Base-by-base conservation (phyloP, 2,888 invertebrate species). In the Phortica okadai region DNA sequence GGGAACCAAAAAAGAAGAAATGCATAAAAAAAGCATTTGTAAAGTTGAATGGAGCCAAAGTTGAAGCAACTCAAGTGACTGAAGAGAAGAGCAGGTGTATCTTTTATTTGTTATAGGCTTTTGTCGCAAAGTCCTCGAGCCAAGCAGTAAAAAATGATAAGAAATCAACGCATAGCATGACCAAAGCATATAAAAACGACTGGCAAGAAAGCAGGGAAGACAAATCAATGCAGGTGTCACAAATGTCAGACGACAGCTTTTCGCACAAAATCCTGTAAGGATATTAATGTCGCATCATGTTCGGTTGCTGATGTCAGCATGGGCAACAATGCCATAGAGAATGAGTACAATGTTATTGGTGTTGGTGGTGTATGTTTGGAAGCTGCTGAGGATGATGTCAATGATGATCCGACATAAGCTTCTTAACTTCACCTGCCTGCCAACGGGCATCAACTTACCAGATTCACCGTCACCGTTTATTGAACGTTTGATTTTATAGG, bases 221-320 rank as follows among this genome's bases (percentile, higher is more conserved):
- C 86, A 86, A 86, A 86, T 86, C 86, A 86, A 86, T 86, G 86
- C 86, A 86, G 86, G 86, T 86, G 86, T 87, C 86, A 86, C 86
- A 86, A 86, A 87, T 86, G 86, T 87, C 87, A 86, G 87, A 83
- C 84, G 84, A 87, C 87, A 82, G 87, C 86, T 84, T 86, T 81
- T 79, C 79, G 74, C 74, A 77, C 78, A 76, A 72, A 74, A 45
- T 74, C 64, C 41, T 50, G 50, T 69, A 69, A 80, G 84, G 85
- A 86, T 87, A 86, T 86, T 87, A 86, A 86, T 86, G 87, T 87
- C 87, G 84, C 85, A 33, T 81, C 81, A 50, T 72, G 70, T 70
- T 70, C 25, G 6, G 70, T 3, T 70, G 81, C 74, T 69, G 58
- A 41, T 33, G 25, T 75, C 58, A 69, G 62, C 59, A 33, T 33